Base-by-base conservation (phyloP, 2,797 vertebrate species). In the Coregonus suidteri region DNA sequence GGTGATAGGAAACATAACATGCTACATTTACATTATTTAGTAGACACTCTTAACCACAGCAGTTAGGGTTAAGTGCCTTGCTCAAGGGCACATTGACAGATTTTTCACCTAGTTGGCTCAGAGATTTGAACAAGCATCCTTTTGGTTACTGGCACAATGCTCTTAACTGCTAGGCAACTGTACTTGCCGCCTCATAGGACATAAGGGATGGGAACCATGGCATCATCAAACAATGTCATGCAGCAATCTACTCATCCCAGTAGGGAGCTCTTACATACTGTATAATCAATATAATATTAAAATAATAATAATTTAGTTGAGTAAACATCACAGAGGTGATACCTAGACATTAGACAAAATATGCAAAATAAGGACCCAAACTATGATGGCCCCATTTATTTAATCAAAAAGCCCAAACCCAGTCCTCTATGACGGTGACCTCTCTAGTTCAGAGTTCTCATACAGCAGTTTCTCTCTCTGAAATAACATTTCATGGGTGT, bases 401-500 rank as follows among this genome's bases (percentile, higher is more conserved):
- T 3, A 13, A 47, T 64, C 1, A 64, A 25, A 64, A 64, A 64
- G 9, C 20, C 9, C 7, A 25, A 25, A 64, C 59, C 9, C 9
- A 47, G 11, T 47, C 41, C 59, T 25, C 59, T 25, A 11, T 64
- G 20, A 64, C 6, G 59, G 16, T 25, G 59, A 64, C 20, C n/a
- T 64, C 20, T 25, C 5, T 64, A 47, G 2, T 47, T 47, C 41
- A 47, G 41, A 47, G 59, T 25, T 64, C 7, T 25, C 59, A 9
- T 3, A 5, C 20, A 64, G 37, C 75, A 73, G 77, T 71, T 82
- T 83, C 83, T 82, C 68, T 78, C 79, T 88, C 85, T 83, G 83
- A 91, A 91, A 89, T 85, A 90, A 85, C 82, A 91, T 92, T 93
- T 93, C 89, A 93, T 89, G 89, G 91, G 80, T 90, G 85, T 87